Conservation (phyloP, 2,113 vertebrate species). For the Pungitius pungitius region DNA sequence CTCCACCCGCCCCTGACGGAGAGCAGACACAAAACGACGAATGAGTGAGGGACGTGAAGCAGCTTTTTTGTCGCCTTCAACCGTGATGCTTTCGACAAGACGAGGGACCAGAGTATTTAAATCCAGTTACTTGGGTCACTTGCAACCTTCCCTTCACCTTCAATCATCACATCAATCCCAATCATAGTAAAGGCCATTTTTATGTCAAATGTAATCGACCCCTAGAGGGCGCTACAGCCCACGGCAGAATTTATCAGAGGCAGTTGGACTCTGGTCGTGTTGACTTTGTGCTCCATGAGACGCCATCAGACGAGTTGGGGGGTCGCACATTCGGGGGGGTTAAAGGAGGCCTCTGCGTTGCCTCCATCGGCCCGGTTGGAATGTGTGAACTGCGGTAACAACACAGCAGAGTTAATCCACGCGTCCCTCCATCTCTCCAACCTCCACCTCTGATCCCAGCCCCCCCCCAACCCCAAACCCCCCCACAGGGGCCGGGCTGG, state of each 20-base stretch:
- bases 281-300: neutral
- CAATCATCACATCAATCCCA: rapidly evolving
- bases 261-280: neutral
- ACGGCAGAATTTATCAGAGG: too few species aligned
- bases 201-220: neutral
- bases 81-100: too few species aligned
- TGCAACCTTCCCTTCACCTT: too few species aligned
- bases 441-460: neutral
- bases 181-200: neutral
- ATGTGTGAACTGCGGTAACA: constrained; percentile 80
- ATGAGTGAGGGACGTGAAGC: too few species aligned
- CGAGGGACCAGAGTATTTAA: too few species aligned
- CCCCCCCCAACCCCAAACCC: too few species aligned
- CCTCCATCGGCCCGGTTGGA: constrained; percentile 59
- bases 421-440: constrained; percentile 44
- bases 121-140: too few species aligned
- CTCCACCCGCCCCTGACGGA: constrained; percentile 91
- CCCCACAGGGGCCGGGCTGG: constrained; percentile 21
- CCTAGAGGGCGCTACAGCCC: constrained; percentile 20
- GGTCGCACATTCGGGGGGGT: neutral
- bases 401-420: constrained; percentile 79
- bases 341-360: constrained; percentile 56
- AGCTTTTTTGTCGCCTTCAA: too few species aligned
- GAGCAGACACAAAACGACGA: constrained; percentile 10
- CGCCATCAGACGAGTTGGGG: too few species aligned